These are phyloP conservation scores for Spheniscus humboldti DNA, from an alignment of 2,797 vertebrate species.

Conservation along the genomic window DNA sequence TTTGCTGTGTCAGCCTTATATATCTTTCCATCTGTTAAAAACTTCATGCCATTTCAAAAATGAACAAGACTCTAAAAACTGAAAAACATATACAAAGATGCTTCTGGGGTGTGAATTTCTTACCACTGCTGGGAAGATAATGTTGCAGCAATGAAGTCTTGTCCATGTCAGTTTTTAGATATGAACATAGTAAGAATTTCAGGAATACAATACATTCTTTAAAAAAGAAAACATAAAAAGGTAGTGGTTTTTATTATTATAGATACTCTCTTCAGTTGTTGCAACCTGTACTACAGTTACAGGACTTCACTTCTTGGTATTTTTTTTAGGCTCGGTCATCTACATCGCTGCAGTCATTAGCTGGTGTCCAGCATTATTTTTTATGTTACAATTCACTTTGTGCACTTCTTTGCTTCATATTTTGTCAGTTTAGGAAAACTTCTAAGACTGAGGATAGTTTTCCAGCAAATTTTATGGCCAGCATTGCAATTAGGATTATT, in stretches of 20 bases:
- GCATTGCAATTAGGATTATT: not conserved
- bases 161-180: not conserved
- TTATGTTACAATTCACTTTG: not conserved
- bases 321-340: not conserved
- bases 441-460: not conserved
- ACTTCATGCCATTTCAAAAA: not conserved
- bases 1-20: not conserved
- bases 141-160: not conserved
- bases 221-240: not conserved
- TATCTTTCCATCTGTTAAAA: not conserved
- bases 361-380: not conserved
- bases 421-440: not conserved
- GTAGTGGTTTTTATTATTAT: not conserved
- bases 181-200: not conserved
- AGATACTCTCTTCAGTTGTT: not conserved
- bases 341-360: not conserved
- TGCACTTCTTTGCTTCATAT: not conserved
- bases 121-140: not conserved
- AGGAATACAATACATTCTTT: not conserved
- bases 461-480: not conserved
- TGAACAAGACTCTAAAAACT: not conserved
- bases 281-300: not conserved
- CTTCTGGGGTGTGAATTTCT: not conserved
- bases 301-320: not conserved
- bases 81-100: not conserved